Conservation (phyloP, 2,888 invertebrate genomes). For the Macrosiphum euphorbiae region DNA sequence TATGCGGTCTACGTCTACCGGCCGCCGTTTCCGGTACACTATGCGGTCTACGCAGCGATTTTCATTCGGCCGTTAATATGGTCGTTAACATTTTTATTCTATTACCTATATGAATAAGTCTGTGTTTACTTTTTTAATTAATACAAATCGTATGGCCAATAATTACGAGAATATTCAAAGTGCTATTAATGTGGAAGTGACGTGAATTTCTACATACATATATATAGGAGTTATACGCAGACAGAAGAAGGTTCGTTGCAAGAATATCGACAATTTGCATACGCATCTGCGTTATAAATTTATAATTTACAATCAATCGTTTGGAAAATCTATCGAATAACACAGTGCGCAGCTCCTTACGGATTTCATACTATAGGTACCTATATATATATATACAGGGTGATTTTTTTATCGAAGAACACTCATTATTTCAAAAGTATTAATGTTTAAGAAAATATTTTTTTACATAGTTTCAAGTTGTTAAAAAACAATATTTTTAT, state of each 20-base stretch:
- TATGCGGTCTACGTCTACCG: not conserved
- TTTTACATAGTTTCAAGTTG: too few species aligned
- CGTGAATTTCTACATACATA: not conserved
- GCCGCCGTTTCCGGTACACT: not conserved
- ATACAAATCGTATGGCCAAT: not conserved
- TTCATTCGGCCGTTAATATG: not conserved
- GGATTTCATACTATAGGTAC: too few species aligned
- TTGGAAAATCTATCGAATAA: not conserved
- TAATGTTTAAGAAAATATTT: too few species aligned
- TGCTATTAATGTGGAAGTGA: not conserved
- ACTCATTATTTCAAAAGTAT: too few species aligned
- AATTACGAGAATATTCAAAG: not conserved
- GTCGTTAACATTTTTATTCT: not conserved
- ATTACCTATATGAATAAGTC: not conserved
- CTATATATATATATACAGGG: too few species aligned
- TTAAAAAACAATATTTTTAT: too few species aligned
- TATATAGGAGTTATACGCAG: not conserved
- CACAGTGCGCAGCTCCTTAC: not conserved
- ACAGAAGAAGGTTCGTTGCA: not conserved
- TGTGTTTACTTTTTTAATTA: not conserved
- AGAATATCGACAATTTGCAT: not conserved
- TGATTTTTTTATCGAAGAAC: too few species aligned
- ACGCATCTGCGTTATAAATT: not conserved
- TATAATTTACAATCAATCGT: not conserved
- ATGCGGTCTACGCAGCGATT: not conserved